phyloP scores from a whole-genome alignment of 2,888 invertebrate genomes.

The Melitaea athalia region DNA sequence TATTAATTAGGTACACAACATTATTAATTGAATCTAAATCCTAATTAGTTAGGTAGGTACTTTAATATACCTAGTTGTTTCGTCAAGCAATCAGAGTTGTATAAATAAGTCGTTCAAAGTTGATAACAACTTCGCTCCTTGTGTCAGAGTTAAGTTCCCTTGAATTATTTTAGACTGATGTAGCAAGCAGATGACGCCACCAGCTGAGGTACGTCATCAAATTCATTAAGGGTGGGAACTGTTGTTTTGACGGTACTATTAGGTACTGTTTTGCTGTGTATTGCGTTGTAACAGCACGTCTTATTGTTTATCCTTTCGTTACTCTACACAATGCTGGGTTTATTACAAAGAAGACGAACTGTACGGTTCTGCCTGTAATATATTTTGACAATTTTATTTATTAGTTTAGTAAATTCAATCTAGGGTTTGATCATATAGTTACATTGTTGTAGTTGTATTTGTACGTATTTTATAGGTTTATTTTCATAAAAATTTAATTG shows the following conservation, averaged over 20 bases:
- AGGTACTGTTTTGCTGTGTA: background rate
- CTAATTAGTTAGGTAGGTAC: too few relatives aligned
- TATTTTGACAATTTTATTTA: background rate
- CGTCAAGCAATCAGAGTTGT: background rate
- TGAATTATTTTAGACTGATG: conserved; percentile 11
- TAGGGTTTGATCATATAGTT: too few relatives aligned
- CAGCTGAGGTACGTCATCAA: background rate
- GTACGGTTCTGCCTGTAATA: too few relatives aligned
- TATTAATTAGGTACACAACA: too few relatives aligned
- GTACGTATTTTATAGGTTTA: too few relatives aligned
- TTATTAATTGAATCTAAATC: too few relatives aligned
- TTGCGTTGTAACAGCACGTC: background rate
- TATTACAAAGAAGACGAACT: too few relatives aligned
- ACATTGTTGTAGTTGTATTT: too few relatives aligned
- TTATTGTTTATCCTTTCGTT: background rate
- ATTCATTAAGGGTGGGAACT: conserved; percentile 3
- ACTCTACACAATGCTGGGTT: background rate
- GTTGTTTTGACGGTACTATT: conserved; percentile 13
- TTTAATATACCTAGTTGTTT: background rate
- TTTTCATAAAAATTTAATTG: too few relatives aligned
- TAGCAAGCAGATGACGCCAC: conserved; percentile 10
- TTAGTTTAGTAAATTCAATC: background rate
- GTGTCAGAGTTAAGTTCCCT: conserved; percentile 5
- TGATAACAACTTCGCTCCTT: background rate
- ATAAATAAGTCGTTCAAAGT: conserved; percentile 5